A percentile compares a stretch with the other conserved stretches of the same genome.
Conservation (phyloP, 1,140 invertebrate species). For the Drosophila tsacasi region DNA sequence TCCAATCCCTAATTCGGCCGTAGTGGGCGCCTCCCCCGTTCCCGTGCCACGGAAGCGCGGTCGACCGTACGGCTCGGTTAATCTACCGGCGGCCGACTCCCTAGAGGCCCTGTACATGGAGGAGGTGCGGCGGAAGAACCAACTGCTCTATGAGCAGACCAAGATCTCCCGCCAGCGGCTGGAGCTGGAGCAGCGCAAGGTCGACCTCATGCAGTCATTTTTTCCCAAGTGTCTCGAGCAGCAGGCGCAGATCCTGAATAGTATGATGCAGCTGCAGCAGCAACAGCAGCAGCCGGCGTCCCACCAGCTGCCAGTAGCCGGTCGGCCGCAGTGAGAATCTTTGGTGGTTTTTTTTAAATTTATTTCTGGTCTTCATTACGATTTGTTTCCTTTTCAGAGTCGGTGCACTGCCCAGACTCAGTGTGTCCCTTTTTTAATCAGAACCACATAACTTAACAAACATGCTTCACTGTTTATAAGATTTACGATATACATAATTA, state of each 20-base stretch:
- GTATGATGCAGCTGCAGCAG: constrained; percentile 48
- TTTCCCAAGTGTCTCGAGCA: constrained; percentile 78
- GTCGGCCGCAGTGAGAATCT: constrained; percentile 33
- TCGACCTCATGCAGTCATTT: constrained; percentile 70
- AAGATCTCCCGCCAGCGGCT: constrained; percentile 72
- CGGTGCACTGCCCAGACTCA: not conserved
- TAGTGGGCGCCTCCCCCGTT: constrained; percentile 4
- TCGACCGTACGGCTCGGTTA: constrained; percentile 61
- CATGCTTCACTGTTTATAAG: constrained; percentile 33
- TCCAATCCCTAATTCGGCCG: constrained; percentile 1
- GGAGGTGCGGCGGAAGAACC: constrained; percentile 75
- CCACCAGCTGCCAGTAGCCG: constrained; percentile 8
- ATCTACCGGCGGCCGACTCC: constrained; percentile 54
- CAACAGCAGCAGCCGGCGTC: constrained; percentile 19
- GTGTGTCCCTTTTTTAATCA: constrained; percentile 9
- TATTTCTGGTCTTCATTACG: constrained; percentile 5
- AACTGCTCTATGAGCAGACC: constrained; percentile 67
- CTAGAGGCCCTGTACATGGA: constrained; percentile 70
- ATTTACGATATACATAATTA: constrained; percentile 37
- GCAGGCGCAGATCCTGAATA: constrained; percentile 64
- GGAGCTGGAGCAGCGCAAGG: constrained; percentile 72
- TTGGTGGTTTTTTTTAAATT: constrained; percentile 18
- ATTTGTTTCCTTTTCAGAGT: not conserved
- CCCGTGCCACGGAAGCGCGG: constrained; percentile 67
- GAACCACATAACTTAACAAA: constrained; percentile 30